phyloP scores from a whole-genome alignment of 2,888 invertebrate species.

The Chirona hameri region DNA sequence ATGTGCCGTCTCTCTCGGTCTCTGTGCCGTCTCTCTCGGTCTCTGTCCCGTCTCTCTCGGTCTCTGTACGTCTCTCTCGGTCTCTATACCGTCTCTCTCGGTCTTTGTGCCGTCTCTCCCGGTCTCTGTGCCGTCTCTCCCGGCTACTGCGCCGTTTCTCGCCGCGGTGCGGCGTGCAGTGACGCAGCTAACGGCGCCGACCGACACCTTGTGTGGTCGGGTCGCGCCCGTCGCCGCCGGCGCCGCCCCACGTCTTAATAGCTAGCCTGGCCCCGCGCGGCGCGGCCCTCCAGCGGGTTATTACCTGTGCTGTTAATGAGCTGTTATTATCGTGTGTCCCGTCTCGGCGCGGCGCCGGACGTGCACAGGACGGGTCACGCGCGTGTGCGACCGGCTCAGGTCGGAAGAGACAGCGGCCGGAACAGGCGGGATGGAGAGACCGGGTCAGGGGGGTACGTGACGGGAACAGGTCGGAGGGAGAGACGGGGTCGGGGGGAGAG shows the following conservation, averaged over 20 bases:
- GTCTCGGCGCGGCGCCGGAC: not conserved
- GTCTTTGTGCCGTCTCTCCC: no score
- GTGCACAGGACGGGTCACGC: not conserved
- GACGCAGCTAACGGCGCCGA: not conserved
- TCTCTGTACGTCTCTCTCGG: no score
- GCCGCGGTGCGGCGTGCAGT: not conserved
- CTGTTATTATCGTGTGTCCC: constrained; percentile 1
- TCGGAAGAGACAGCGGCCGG: not conserved
- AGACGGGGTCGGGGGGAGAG: not conserved
- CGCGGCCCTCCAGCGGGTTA: not conserved
- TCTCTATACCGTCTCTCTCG: no score
- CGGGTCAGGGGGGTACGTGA: no score
- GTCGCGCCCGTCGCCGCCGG: not conserved
- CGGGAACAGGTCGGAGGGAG: not conserved
- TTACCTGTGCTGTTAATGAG: constrained; percentile 4
- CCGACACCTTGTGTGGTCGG: constrained; percentile 9
- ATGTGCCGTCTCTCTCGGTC: no score
- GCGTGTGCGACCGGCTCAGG: not conserved
- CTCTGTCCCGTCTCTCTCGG: no score
- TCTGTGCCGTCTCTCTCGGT: no score
- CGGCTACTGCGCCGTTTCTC: no score
- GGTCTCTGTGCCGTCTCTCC: no score
- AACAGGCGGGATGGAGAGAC: not conserved
- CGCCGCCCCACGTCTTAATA: not conserved
- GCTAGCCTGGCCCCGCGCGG: not conserved